These are phyloP conservation scores for Himantopus leucocephalus DNA, from an alignment of 2,113 vertebrate species.

Conservation along the genomic window DNA sequence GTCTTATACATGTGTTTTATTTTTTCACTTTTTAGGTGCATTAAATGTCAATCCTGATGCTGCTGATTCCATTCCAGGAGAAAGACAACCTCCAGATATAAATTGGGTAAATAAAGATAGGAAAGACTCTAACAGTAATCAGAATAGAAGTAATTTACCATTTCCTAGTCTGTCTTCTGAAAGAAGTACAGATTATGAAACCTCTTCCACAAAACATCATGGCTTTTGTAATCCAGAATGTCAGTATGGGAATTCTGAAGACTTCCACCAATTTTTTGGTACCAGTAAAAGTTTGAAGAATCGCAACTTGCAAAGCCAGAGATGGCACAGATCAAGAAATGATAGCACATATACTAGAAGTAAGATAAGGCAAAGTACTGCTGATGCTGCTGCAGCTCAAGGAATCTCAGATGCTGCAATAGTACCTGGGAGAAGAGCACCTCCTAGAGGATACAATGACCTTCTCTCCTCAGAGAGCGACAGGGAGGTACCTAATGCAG, in stretches of 20 bases:
- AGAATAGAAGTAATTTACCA: slow-evolving; percentile 65
- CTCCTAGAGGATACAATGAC: slow-evolving; percentile 67
- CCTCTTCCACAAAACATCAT: slow-evolving; percentile 57
- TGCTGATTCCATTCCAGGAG: slow-evolving; percentile 74
- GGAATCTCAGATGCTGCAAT: slow-evolving; percentile 29
- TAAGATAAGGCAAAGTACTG: slow-evolving; percentile 57
- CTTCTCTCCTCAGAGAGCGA: slow-evolving; percentile 75
- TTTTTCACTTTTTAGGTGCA: slow-evolving; percentile 63
- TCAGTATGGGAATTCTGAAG: slow-evolving; percentile 67
- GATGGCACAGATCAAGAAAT: slow-evolving; percentile 78
- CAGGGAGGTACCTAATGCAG: slow-evolving; percentile 67
- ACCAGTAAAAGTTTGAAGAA: slow-evolving; percentile 72
- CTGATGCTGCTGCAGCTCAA: slow-evolving; percentile 39
- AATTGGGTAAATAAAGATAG: slow-evolving; percentile 76
- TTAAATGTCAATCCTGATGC: slow-evolving; percentile 79
- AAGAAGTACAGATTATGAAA: slow-evolving; percentile 63
- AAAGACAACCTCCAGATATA: slow-evolving; percentile 69
- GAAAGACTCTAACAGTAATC: slow-evolving; percentile 73
- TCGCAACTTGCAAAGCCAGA: slow-evolving; percentile 72
- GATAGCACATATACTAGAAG: slow-evolving; percentile 65
- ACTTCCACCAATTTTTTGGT: slow-evolving; percentile 67
- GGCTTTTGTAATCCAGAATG: slow-evolving; percentile 56
- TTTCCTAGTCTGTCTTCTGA: slow-evolving; percentile 69
- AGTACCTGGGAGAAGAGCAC: slow-evolving; percentile 63
- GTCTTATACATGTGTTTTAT: background rate